Conservation (phyloP, 1,140 invertebrate species). For the Rhyacophila brunnea region DNA sequence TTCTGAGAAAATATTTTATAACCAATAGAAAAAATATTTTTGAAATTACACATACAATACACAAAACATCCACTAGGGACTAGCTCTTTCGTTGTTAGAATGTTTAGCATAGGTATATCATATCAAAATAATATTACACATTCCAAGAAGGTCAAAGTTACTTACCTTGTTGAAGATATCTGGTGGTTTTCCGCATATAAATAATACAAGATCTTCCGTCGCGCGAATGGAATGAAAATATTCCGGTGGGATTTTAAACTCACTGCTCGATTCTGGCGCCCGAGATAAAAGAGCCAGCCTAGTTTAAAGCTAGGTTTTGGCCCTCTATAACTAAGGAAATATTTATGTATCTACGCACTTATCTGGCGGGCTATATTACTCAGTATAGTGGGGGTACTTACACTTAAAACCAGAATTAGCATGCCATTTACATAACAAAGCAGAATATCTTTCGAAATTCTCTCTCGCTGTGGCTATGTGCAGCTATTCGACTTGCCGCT, state of each 20-base stretch:
- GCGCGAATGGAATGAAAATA: background rate
- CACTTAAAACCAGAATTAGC: constrained; percentile 8
- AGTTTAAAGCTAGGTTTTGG: constrained; percentile 2
- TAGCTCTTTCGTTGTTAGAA: too few species aligned
- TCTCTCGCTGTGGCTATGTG: background rate
- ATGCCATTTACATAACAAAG: constrained; percentile 10
- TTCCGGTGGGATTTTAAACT: constrained; percentile 1
- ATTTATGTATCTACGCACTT: constrained; percentile 6
- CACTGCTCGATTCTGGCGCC: background rate
- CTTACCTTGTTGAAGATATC: too few species aligned
- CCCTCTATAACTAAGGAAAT: background rate
- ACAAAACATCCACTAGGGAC: too few species aligned
- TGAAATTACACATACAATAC: too few species aligned
- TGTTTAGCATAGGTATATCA: too few species aligned
- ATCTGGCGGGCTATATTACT: background rate
- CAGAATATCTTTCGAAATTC: background rate
- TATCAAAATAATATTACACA: too few species aligned
- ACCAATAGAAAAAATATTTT: too few species aligned
- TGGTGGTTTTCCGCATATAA: too few species aligned
- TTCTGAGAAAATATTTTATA: too few species aligned
- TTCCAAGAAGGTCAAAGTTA: too few species aligned
- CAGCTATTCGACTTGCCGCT: background rate
- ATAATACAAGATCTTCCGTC: background rate
- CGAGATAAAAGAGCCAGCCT: background rate
- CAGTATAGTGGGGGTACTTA: constrained; percentile 1